These are phyloP conservation scores for Salmo trutta DNA, from an alignment of 2,797 vertebrate species.

Conservation along the genomic window DNA sequence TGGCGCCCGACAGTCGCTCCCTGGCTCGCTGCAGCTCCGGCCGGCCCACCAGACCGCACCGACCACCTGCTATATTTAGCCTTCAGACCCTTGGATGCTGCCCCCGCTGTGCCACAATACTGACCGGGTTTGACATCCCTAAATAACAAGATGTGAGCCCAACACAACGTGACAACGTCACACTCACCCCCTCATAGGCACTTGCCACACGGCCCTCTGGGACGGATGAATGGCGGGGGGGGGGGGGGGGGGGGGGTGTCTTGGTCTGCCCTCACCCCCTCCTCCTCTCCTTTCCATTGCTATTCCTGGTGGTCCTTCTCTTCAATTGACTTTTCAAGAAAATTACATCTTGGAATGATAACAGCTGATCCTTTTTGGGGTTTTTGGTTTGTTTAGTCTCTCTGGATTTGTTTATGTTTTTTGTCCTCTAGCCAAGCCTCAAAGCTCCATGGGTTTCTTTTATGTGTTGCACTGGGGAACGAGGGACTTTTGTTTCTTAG, in stretches of 20 bases:
- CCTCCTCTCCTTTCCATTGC: background rate
- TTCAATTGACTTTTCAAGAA: slow-evolving; percentile 46
- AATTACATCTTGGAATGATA: slow-evolving; percentile 17
- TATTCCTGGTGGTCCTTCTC: slow-evolving; percentile 42
- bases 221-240: slow-evolving; percentile 3
- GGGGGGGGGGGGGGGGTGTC: background rate
- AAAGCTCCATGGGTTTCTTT: background rate
- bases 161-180: slow-evolving; percentile 42
- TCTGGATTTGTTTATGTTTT: background rate
- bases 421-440: background rate
- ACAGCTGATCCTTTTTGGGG: background rate
- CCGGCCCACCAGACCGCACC: slow-evolving; percentile 46
- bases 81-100: slow-evolving; percentile 43
- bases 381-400: slow-evolving; percentile 2
- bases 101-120: slow-evolving; percentile 43
- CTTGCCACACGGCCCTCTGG: slow-evolving; percentile 23
- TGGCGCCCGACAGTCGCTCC: slow-evolving; percentile 98
- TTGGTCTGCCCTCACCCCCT: slow-evolving; percentile 8
- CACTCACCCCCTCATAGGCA: slow-evolving; percentile 35
- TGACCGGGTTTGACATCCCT: slow-evolving; percentile 38
- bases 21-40: slow-evolving; percentile 81
- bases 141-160: slow-evolving; percentile 27
- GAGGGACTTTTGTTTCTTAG: background rate
- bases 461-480: background rate
- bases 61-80: slow-evolving; percentile 91